A percentile compares a stretch with the other conserved stretches of the same genome.
phyloP scores from a whole-genome alignment of 1,140 invertebrate genomes.

The Zeugodacus cucurbitae region DNA sequence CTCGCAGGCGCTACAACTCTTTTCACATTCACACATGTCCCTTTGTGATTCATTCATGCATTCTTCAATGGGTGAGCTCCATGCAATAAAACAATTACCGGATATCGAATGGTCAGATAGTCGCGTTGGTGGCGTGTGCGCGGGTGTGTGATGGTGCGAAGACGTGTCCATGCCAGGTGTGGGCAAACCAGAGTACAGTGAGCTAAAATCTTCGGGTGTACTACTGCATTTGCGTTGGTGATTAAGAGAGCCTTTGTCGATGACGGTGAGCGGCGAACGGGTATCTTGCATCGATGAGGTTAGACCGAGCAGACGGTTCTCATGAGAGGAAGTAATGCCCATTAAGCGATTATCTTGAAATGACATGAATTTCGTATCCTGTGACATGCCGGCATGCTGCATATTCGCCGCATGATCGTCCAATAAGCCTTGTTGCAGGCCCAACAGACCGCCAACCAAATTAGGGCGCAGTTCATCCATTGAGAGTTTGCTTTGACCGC shows the following conservation, averaged over 20 bases:
- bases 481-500: slow-evolving; percentile 70
- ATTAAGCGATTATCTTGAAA: slow-evolving; percentile 69
- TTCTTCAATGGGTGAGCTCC: not conserved
- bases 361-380: slow-evolving; percentile 67
- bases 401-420: slow-evolving; percentile 77
- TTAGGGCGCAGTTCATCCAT: slow-evolving; percentile 88
- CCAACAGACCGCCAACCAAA: slow-evolving; percentile 79
- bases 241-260: slow-evolving; percentile 67
- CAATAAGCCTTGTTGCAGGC: slow-evolving; percentile 76
- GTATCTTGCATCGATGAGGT: slow-evolving; percentile 62
- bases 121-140: slow-evolving; percentile 70
- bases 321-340: slow-evolving; percentile 64
- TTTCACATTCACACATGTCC: slow-evolving; percentile 1
- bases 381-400: slow-evolving; percentile 59
- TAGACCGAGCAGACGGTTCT: slow-evolving; percentile 65
- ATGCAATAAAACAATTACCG: slow-evolving; percentile 54
- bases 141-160: slow-evolving; percentile 71
- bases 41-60: not conserved
- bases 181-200: slow-evolving; percentile 74
- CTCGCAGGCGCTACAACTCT: not conserved
- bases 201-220: slow-evolving; percentile 83
- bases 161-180: slow-evolving; percentile 65
- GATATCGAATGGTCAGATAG: slow-evolving; percentile 66
- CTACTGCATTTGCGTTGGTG: slow-evolving; percentile 81
- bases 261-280: slow-evolving; percentile 63